Base-by-base conservation (phyloP, 2,113 vertebrate species). In the Oxygymnocypris stewartii region DNA sequence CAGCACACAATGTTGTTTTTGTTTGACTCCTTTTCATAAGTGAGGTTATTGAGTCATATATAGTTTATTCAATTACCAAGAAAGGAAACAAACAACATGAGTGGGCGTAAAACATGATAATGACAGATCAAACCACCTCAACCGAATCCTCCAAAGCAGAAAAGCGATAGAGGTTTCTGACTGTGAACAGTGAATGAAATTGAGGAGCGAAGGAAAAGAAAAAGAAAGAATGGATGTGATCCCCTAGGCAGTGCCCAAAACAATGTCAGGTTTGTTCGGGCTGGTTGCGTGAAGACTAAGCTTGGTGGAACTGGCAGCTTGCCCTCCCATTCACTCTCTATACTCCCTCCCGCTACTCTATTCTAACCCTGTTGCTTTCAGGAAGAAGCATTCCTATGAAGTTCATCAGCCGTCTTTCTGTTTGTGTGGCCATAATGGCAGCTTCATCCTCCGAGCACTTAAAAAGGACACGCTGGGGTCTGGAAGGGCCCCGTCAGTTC, bases 341-440 rank as follows among this genome's bases (percentile, higher is more conserved):
- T 86, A 90, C 86, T 74, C 63, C 65, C 84, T 75, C 76, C 54
- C 13, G 49, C 69, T 12, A 75, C 59, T 76, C 80, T 76, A 54
- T 83, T 67, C 84, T 86, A 93, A 86, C 90, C 88, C 87, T 88
- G 88, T 91, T 85, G 90, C 92, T 93, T 90, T 85, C 91, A 89
- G 90, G 91, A 88, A 82, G 93, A 93, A 93, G 94, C 90, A 90
- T 93, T 95, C 94, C 93, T 94, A 92, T 90, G 94, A 94, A 94
- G 94, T 95, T 95, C 93, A 95, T 93, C 95, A 94, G 94, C 93
- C 92, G 91, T 93, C 91, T 92, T 91, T 93, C 92, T 95, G 93
- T 94, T 94, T 94, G 91, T 92, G 88, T 79, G 86, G 80, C 80
- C 82, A 92, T 93, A 94, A 94, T 93, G 90, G 88, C 85, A 86